Base-by-base conservation (phyloP, 2,113 vertebrate genomes). In the Menura novaehollandiae region DNA sequence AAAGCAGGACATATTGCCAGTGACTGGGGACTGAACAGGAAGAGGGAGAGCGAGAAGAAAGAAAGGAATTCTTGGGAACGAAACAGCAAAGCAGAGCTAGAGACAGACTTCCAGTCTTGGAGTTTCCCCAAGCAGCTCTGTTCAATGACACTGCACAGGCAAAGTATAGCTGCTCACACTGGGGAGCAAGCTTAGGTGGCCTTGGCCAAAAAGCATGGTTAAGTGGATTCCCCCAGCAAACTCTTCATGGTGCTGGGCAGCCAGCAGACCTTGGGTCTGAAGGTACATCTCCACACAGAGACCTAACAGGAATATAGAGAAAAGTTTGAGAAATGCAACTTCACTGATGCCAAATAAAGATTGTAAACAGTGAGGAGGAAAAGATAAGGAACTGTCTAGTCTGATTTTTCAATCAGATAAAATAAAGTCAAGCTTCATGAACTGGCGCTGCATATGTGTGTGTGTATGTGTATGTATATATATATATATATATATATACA, bases 191-290 rank as follows among this genome's bases (percentile, higher is more conserved):
- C 9, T 63, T 18, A 71, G 41, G 37, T 69, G 56, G 44, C 32
- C 17, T 58, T 3, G 15, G 49, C 43, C 37, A 10, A 0, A 0
- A 18, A 46, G 6, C 3, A 3, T 9, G 28, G 10, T 32, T 41
- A 41, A 27, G 28, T 37, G 74, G 27, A 27, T 11, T 52, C n/a
- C 24, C 14, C 47, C 35, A 51, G 44, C 7, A 73, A 72, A 41
- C 15, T 37, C 43, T 15, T 22, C 1, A 0, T 23, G 52, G 28
- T 37, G 30, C 39, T 63, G 66, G 56, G 46, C 32, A 39, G 21
- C 24, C 35, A 60, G 80, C 63, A 94, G 20, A 53, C 35, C 37
- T 83, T 49, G 35, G 16, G 18, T 41, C 74, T 68, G 44, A n/a
- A 73, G 32, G 46, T 49, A 7, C 18, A 14, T 13, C 52, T 43